These are phyloP conservation scores for Tringa solitaria DNA, from an alignment of 2,113 vertebrate genomes.

Conservation along the genomic window DNA sequence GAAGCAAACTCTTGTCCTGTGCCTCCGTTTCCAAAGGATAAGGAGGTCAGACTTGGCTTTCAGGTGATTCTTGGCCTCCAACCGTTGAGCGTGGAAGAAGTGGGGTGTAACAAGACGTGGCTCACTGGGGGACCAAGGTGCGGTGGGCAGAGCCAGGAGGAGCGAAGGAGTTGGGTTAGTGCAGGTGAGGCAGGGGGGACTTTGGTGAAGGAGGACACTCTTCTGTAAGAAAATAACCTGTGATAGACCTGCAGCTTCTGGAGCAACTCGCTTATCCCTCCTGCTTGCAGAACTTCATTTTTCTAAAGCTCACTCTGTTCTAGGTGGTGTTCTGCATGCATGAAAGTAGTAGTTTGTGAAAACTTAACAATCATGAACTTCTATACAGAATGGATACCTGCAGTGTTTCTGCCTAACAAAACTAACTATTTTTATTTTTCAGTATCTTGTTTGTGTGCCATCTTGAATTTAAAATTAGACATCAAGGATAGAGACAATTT, in stretches of 20 bases:
- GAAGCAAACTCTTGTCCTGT: neutral
- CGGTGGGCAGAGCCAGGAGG: neutral
- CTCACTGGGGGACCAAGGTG: neutral
- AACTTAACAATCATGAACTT: neutral
- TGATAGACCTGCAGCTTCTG: neutral
- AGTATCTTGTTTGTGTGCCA: neutral
- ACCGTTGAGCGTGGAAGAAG: neutral
- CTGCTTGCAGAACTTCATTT: neutral
- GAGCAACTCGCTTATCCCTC: neutral
- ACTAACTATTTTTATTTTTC: neutral
- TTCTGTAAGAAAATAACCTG: neutral
- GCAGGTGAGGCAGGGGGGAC: neutral
- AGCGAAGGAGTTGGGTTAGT: neutral
- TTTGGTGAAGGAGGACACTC: neutral
- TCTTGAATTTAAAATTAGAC: neutral
- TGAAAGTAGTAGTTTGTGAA: neutral
- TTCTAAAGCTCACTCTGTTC: neutral
- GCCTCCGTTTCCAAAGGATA: neutral
- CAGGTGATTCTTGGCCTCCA: neutral
- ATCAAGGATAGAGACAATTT: neutral
- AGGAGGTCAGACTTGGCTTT: neutral
- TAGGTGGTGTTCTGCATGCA: accelerated
- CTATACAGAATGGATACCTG: neutral
- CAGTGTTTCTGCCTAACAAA: neutral
- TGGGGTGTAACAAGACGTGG: neutral